Percentiles rank a stretch among this genome's conserved stretches.
These are phyloP conservation scores for Pseudotriccus pelzelni DNA, from an alignment of 2,797 vertebrate genomes.

Conservation along the genomic window DNA sequence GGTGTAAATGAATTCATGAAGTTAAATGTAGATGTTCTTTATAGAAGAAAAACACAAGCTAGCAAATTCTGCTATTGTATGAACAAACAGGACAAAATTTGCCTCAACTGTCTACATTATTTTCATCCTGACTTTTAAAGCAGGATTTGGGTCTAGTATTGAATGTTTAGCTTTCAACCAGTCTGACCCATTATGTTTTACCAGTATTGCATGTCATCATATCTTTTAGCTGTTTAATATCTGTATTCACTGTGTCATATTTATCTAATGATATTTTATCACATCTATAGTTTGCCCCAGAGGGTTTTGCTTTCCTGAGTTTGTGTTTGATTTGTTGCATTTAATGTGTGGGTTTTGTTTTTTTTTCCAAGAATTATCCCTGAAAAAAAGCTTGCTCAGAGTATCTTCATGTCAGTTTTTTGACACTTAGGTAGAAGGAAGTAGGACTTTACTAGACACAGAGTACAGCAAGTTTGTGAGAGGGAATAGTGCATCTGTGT, in stretches of 20 bases:
- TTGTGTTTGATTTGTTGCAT: background rate
- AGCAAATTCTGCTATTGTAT: background rate
- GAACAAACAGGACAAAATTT: background rate
- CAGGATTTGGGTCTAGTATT: background rate
- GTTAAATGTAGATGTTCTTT: background rate
- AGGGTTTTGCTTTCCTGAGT: background rate
- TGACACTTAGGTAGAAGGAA: background rate
- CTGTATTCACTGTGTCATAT: background rate
- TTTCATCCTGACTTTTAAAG: background rate
- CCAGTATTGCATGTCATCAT: background rate
- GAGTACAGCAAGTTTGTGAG: background rate
- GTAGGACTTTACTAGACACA: background rate
- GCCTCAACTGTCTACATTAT: background rate
- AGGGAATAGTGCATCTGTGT: background rate
- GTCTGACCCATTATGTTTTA: background rate
- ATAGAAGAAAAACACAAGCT: background rate
- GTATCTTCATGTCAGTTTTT: background rate
- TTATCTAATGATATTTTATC: background rate
- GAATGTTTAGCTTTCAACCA: background rate
- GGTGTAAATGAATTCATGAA: background rate
- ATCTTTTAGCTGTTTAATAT: background rate
- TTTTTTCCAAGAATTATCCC: background rate
- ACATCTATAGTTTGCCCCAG: background rate
- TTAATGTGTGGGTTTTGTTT: background rate
- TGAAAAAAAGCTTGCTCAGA: background rate